Percentiles rank a stretch among this genome's conserved stretches.
phyloP scores from a whole-genome alignment of 2,888 invertebrate species.

The Spilarctia lutea region DNA sequence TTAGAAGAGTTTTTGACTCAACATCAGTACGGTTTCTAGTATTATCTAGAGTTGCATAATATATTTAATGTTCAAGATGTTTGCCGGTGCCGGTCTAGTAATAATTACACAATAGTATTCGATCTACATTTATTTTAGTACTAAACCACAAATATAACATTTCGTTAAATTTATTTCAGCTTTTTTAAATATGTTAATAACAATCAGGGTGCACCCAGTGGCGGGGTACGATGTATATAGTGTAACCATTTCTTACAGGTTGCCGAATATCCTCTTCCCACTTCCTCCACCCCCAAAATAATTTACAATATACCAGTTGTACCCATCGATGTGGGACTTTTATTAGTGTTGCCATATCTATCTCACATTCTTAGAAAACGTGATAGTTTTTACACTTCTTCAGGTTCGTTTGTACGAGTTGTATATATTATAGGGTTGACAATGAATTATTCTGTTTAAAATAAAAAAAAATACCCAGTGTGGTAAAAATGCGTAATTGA shows the following conservation, averaged over 20 bases:
- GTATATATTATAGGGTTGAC: not conserved
- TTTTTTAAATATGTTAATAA: conserved; percentile 58
- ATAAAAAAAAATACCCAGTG: not conserved
- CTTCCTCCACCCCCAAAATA: conserved; percentile 41
- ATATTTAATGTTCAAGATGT: not conserved
- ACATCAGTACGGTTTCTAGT: not conserved
- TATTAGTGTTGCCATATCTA: conserved; percentile 34
- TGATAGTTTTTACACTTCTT: not conserved
- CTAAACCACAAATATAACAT: conserved; percentile 26
- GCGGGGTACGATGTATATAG: conserved; percentile 56
- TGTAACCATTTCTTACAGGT: conserved; percentile 69
- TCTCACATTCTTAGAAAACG: not conserved
- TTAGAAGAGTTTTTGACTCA: not conserved
- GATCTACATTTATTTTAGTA: not conserved
- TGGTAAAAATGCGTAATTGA: not conserved
- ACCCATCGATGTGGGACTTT: conserved; percentile 36
- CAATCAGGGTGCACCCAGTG: conserved; percentile 41
- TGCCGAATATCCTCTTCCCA: conserved; percentile 62
- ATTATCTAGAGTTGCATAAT: not conserved
- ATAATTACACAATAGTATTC: not conserved
- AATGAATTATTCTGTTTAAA: not conserved
- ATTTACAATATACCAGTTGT: conserved; percentile 32
- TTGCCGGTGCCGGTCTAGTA: not conserved
- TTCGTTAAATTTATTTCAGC: conserved; percentile 54
- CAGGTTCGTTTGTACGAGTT: not conserved